Percentiles rank a stretch among this genome's conserved stretches.
Conservation (phyloP, 2,888 invertebrate species). For the Julus scandinavius region DNA sequence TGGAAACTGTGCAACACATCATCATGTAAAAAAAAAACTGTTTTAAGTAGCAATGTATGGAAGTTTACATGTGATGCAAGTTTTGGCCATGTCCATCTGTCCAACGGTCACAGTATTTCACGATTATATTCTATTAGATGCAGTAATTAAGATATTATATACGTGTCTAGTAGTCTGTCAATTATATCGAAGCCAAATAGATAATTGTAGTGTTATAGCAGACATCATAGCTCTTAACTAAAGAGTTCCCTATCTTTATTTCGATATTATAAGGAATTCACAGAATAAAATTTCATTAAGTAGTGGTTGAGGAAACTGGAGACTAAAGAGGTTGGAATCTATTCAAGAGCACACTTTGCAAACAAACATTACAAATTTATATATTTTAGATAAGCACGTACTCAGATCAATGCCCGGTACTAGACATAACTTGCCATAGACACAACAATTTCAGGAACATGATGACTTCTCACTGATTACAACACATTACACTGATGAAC, state of each 20-base stretch:
- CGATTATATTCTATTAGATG: background rate
- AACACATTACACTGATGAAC: background rate
- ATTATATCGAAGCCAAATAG: background rate
- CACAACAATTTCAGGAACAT: background rate
- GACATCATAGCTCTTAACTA: too few relatives aligned
- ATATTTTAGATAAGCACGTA: background rate
- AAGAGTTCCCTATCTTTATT: too few relatives aligned
- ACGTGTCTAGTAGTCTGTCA: background rate
- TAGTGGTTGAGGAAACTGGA: background rate
- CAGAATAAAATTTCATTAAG: background rate
- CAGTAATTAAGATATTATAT: background rate
- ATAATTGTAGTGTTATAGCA: too few relatives aligned
- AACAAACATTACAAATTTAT: background rate
- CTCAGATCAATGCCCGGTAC: background rate
- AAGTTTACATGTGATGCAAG: background rate
- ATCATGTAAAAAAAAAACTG: background rate
- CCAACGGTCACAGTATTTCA: conserved; percentile 3
- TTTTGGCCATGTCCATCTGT: background rate
- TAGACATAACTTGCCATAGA: conserved; percentile 17
- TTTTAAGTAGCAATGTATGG: background rate
- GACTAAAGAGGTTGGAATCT: too few relatives aligned
- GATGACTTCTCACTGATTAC: background rate
- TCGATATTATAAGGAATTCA: background rate
- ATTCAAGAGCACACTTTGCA: background rate
- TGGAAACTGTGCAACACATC: background rate